phyloP scores from a whole-genome alignment of 2,888 invertebrate genomes.

The Dryomyza anilis region DNA sequence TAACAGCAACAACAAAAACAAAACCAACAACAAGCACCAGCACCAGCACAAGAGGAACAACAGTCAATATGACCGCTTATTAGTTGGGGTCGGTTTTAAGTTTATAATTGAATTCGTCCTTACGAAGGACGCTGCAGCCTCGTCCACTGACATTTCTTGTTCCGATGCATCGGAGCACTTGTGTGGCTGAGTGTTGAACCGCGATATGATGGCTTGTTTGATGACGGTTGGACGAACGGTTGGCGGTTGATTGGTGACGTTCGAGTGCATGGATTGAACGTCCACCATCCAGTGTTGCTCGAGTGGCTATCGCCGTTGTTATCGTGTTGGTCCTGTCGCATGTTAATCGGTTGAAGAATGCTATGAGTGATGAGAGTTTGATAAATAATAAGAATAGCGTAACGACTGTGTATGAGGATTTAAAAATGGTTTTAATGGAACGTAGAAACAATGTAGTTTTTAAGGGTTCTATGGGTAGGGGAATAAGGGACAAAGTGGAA shows the following conservation, averaged over 20 bases:
- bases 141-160: not conserved
- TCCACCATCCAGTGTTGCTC: no score
- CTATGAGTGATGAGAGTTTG: not conserved
- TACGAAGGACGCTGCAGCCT: not conserved
- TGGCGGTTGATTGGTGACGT: not conserved
- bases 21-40: not conserved
- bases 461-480: no score
- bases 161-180: not conserved
- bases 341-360: not conserved
- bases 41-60: no score
- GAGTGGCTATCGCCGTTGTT: no score
- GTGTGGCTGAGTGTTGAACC: not conserved
- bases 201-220: not conserved
- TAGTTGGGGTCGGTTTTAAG: slow-evolving; percentile 10
- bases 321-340: no score
- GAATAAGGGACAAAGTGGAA: no score
- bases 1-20: not conserved
- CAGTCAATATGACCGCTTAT: slow-evolving; percentile 3
- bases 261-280: no score
- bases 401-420: not conserved
- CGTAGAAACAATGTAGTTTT: no score
- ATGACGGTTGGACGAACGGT: not conserved
- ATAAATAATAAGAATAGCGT: not conserved
- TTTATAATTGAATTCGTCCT: slow-evolving; percentile 9
- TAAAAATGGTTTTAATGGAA: not conserved